Base-by-base conservation (phyloP, 1,140 invertebrate genomes). In the Drosophila truncata region DNA sequence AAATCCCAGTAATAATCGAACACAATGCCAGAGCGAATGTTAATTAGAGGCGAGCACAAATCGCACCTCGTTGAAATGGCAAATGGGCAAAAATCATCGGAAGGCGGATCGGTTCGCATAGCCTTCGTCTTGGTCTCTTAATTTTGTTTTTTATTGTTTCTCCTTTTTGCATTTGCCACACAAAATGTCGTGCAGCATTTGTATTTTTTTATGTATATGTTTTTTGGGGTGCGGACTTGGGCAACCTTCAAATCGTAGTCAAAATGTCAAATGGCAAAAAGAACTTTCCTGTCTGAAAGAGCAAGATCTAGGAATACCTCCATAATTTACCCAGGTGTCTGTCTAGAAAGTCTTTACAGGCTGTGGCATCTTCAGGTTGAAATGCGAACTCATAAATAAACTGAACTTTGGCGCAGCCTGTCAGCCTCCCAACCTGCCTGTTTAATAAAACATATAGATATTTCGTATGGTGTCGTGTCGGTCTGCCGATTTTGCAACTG, bases 261-360 rank as follows among this genome's bases (percentile, higher is more conserved):
- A 31, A 86, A 85, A 85, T 85, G 82, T 84, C 78, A 87, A 78
- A 90, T 69, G 85, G 58, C 57, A 72, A 67, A 71, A 31, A 84
- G 81, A 87, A 84, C 84, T 87, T 84, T 90, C 84, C 81, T 47
- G 59, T 37, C 54, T 74, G 49, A 54, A 54, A 35, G 41, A 42
- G 18, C 23, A 23, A 61, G 47, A 44, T 54, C 27, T 11, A 46
- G 55, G 18, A 33, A 37, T 61, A 50, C 41, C 14, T 16, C 46
- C n/a, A 11, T 49, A 9, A 25, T 35, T 20, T 33, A 9, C 33
- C 35, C 25, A 50, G 50, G 37, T 54, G 52, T 54, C 20, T 23
- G 23, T 16, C 47, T 54, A 25, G 75, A 79, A 79, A 79, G 59
- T 79, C 20, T 71, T 63, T 20, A 33, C 41, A 72, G 57, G 72